A percentile compares a stretch with the other conserved stretches of the same genome.
phyloP scores from a whole-genome alignment of 2,888 invertebrate species.

The Cephus runcator region DNA sequence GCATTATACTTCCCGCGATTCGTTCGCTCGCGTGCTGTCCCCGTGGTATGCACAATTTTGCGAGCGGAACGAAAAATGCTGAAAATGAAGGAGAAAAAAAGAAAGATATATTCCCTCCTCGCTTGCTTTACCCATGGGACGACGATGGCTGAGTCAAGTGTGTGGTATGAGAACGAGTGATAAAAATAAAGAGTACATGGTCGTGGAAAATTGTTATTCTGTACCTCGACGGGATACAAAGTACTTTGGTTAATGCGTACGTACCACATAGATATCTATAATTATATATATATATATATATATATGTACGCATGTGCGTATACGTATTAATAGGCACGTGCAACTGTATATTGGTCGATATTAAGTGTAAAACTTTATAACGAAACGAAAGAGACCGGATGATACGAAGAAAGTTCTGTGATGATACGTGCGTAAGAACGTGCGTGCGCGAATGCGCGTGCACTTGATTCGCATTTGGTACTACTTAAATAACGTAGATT shows the following conservation, averaged over 20 bases:
- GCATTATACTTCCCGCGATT: not conserved
- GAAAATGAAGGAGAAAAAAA: not conserved
- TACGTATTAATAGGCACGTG: constrained; percentile 5
- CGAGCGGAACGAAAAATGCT: not conserved
- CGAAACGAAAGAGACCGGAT: constrained; percentile 1
- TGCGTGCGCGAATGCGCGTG: not conserved
- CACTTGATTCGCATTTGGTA: not conserved
- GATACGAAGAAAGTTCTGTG: constrained; percentile 7
- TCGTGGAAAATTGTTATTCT: not conserved
- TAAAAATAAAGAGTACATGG: not conserved
- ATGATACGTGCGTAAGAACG: not conserved
- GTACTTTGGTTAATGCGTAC: not conserved
- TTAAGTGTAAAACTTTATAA: constrained; percentile 8
- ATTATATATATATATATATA: constrained; percentile 13
- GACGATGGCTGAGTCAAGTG: not conserved
- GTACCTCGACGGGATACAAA: not conserved
- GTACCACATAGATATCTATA: constrained; percentile 2
- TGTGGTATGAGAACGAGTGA: not conserved
- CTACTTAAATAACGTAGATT: not conserved
- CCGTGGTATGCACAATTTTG: not conserved
- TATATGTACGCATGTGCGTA: not conserved
- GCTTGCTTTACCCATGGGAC: not conserved
- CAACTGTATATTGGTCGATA: constrained; percentile 13
- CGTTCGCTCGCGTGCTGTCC: not conserved
- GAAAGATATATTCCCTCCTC: constrained; percentile 8